Percentiles rank a stretch among this genome's conserved stretches.
phyloP scores from a whole-genome alignment of 2,888 invertebrate genomes.

The Torymus texanus region DNA sequence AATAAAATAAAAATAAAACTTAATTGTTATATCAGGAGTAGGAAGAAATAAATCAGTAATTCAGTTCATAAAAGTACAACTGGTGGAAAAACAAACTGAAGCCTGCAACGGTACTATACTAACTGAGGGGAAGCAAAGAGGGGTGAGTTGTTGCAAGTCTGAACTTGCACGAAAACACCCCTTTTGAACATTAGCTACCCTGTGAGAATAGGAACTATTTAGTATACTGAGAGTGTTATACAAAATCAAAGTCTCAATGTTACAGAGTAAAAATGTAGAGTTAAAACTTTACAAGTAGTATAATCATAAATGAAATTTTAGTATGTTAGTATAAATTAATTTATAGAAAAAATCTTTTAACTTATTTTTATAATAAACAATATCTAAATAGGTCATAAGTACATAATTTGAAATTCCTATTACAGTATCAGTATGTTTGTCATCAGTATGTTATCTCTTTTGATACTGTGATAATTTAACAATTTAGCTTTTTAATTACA shows the following conservation, averaged over 20 bases:
- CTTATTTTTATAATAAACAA: too few relatives aligned
- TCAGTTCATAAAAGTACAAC: background rate
- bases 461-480: too few relatives aligned
- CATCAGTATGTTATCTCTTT: too few relatives aligned
- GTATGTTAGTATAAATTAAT: too few relatives aligned
- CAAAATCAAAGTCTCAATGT: too few relatives aligned
- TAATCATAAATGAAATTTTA: too few relatives aligned
- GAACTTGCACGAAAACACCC: slow-evolving; percentile 64
- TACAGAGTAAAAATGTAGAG: too few relatives aligned
- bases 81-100: slow-evolving; percentile 27
- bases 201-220: background rate
- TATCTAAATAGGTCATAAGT: too few relatives aligned
- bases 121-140: slow-evolving; percentile 37
- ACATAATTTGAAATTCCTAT: too few relatives aligned
- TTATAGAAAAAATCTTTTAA: too few relatives aligned
- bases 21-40: background rate
- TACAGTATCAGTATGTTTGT: too few relatives aligned
- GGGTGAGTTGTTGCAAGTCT: slow-evolving; percentile 66
- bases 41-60: background rate
- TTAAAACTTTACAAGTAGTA: too few relatives aligned
- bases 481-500: background rate
- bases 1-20: slow-evolving; percentile 27
- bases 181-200: slow-evolving; percentile 33
- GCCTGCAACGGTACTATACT: background rate
- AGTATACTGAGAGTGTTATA: background rate